These are phyloP conservation scores for Entelurus aequoreus DNA, from an alignment of 2,113 vertebrate species.

Conservation along the genomic window DNA sequence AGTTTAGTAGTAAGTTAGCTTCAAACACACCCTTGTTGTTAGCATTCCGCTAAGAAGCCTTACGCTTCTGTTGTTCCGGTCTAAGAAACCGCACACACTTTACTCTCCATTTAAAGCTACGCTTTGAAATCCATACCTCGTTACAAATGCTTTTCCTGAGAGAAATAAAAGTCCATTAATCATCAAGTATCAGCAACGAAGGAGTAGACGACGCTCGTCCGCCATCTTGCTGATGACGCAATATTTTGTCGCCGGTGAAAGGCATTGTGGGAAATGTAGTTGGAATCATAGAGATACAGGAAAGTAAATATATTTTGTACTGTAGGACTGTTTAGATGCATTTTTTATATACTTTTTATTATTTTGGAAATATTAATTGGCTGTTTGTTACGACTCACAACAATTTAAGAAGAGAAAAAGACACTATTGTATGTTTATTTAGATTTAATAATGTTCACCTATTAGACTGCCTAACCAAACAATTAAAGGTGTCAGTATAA, in stretches of 20 bases:
- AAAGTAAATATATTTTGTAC: no score
- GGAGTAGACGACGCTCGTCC: not conserved
- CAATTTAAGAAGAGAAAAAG: no score
- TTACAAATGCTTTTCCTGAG: not conserved
- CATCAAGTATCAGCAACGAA: conserved; percentile 10
- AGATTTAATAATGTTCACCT: no score
- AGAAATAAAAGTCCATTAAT: conserved; percentile 5
- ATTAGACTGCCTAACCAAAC: no score
- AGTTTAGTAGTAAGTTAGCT: not conserved
- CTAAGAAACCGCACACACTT: rapidly evolving
- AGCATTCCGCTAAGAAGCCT: not conserved
- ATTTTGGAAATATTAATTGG: no score
- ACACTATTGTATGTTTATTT: no score
- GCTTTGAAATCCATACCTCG: conserved; percentile 24
- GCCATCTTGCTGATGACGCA: conserved; percentile 51
- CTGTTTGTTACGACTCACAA: no score
- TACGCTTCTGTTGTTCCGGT: rapidly evolving
- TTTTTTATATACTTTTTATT: no score
- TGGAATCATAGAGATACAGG: not conserved
- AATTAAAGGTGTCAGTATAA: no score
- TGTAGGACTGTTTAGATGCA: no score
- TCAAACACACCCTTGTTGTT: not conserved
- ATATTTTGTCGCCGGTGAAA: not conserved
- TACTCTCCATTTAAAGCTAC: not conserved
- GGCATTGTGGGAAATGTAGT: conserved; percentile 60